phyloP scores from a whole-genome alignment of 1,140 invertebrate species.

The Alviniconcha marisindica region DNA sequence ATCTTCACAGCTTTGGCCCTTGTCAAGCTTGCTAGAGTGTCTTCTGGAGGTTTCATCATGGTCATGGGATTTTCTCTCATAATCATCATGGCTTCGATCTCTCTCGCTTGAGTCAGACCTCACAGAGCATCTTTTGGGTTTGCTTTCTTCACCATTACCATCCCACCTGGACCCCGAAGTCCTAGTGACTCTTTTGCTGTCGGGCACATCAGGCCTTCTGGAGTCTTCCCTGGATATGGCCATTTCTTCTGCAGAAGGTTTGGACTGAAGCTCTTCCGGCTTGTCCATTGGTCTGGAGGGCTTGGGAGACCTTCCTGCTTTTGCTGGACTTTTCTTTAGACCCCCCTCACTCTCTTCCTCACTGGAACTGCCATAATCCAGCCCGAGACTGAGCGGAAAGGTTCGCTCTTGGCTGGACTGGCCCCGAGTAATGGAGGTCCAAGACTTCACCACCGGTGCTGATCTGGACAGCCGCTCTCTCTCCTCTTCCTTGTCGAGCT shows the following conservation, averaged over 20 bases:
- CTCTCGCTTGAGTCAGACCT: background rate
- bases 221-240: background rate
- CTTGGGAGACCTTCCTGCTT: background rate
- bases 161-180: background rate
- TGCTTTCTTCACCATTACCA: background rate
- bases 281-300: background rate
- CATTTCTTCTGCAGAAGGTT: background rate
- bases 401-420: background rate
- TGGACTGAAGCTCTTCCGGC: background rate
- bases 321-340: background rate
- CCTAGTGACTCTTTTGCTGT: background rate
- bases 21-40: background rate
- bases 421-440: background rate
- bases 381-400: background rate
- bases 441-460: background rate
- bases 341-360: slow-evolving; percentile 30
- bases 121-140: background rate
- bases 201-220: background rate
- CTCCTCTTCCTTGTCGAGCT: slow-evolving; percentile 35
- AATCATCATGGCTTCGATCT: background rate
- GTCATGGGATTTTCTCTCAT: background rate
- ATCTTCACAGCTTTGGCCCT: too few species aligned
- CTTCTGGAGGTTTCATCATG: background rate
- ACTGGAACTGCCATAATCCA: slow-evolving; percentile 39
- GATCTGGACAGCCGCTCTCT: background rate